Conservation (phyloP, 2,888 invertebrate genomes). For the Rhogogaster chlorosoma region DNA sequence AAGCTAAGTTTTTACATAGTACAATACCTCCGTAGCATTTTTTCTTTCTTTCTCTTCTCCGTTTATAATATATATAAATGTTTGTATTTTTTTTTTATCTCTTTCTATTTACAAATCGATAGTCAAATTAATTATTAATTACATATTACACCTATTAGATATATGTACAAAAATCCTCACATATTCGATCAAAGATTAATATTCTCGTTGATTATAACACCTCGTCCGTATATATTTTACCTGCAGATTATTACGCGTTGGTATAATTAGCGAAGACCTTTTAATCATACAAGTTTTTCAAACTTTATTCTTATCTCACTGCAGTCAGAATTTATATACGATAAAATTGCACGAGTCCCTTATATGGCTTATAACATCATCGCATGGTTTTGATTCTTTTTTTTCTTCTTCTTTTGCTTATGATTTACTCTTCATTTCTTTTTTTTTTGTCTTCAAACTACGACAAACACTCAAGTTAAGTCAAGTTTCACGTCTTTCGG, state of each 20-base stretch:
- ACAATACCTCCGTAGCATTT: neutral
- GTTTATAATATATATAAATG: neutral
- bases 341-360: conserved; percentile 28
- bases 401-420: neutral
- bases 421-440: neutral
- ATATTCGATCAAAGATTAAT: conserved; percentile 10
- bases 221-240: neutral
- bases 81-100: neutral
- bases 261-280: conserved; percentile 23
- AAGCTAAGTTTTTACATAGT: conserved; percentile 66
- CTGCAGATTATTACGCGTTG: neutral
- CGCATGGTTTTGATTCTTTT: conserved; percentile 19
- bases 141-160: conserved; percentile 39
- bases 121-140: conserved; percentile 27
- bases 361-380: neutral
- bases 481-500: neutral
- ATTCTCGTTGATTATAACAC: conserved; percentile 22
- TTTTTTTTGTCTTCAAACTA: neutral
- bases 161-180: conserved; percentile 29
- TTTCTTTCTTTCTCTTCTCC: neutral
- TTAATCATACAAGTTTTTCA: neutral
- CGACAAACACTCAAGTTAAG: neutral
- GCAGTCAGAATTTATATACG: neutral
- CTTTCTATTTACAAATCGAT: conserved; percentile 36
- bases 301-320: conserved; percentile 14